phyloP scores from a whole-genome alignment of 1,140 invertebrate genomes.

The Dufourea novaeangliae region DNA sequence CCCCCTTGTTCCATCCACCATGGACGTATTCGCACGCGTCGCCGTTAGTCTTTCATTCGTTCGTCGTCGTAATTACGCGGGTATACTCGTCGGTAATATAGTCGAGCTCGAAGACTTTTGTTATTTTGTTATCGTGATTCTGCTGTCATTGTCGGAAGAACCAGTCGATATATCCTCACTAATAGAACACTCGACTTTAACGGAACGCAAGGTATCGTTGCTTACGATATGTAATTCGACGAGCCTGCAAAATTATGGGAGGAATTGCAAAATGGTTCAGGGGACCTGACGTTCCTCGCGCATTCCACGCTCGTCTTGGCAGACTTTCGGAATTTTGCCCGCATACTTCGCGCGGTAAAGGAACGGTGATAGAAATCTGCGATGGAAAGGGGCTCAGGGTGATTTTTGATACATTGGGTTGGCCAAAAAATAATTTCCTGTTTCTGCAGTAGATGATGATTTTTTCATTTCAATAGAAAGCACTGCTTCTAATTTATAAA shows the following conservation, averaged over 20 bases:
- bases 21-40: background rate
- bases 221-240: conserved; percentile 6
- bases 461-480: no score
- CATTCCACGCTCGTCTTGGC: background rate
- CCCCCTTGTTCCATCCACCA: background rate
- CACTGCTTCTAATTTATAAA: no score
- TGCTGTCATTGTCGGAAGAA: conserved; percentile 19
- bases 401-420: no score
- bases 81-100: no score
- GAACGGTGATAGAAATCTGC: background rate
- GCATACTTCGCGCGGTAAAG: background rate
- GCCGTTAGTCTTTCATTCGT: background rate
- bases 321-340: background rate
- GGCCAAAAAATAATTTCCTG: no score
- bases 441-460: no score
- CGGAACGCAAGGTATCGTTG: conserved; percentile 9
- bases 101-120: background rate
- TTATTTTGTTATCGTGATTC: no score
- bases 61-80: conserved; percentile 5
- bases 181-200: background rate
- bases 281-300: background rate
- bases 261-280: conserved; percentile 11
- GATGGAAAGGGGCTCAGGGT: no score
- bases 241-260: background rate
- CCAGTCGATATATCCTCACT: conserved; percentile 29